phyloP scores from a whole-genome alignment of 2,113 vertebrate species.

The Ariopsis seemanni region DNA sequence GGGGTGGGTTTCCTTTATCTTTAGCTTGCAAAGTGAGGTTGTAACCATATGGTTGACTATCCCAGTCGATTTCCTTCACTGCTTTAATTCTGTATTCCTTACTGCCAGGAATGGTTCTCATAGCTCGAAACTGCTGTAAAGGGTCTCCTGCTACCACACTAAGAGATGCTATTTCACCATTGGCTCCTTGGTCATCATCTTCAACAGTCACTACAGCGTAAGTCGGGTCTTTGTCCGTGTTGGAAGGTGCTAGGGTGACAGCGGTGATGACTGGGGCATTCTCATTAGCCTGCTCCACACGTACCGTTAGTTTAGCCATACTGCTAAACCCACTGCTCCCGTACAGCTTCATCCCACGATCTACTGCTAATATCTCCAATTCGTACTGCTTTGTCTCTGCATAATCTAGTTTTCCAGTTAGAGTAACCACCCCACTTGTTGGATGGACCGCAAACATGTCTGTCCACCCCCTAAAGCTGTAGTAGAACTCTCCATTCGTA shows the following conservation, averaged over 20 bases:
- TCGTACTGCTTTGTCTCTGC: constrained; percentile 82
- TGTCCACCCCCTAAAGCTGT: constrained; percentile 93
- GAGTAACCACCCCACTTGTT: constrained; percentile 86
- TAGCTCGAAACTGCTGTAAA: constrained; percentile 86
- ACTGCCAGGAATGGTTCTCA: constrained; percentile 86
- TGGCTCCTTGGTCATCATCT: constrained; percentile 86
- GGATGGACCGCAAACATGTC: constrained; percentile 96
- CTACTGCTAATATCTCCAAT: constrained; percentile 92
- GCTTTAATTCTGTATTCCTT: constrained; percentile 94
- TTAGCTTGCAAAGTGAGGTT: constrained; percentile 96
- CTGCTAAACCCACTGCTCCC: constrained; percentile 97
- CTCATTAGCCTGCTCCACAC: constrained; percentile 89
- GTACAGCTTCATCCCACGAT: constrained; percentile 93
- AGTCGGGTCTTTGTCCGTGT: constrained; percentile 82
- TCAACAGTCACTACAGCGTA: constrained; percentile 88
- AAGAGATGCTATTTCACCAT: constrained; percentile 91
- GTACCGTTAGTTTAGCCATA: constrained; percentile 87
- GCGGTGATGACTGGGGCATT: constrained; percentile 85
- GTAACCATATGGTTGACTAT: constrained; percentile 87
- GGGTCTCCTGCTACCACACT: constrained; percentile 90
- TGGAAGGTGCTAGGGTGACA: constrained; percentile 77
- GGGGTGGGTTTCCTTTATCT: constrained; percentile 91
- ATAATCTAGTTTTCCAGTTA: constrained; percentile 89
- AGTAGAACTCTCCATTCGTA: constrained; percentile 98
- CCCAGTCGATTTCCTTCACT: constrained; percentile 82